A percentile compares a stretch with the other conserved stretches of the same genome.
Evolutionary conservation across 2,888 invertebrate genomes (phyloP).

Genomic region (Aethes cnicana): DNA sequence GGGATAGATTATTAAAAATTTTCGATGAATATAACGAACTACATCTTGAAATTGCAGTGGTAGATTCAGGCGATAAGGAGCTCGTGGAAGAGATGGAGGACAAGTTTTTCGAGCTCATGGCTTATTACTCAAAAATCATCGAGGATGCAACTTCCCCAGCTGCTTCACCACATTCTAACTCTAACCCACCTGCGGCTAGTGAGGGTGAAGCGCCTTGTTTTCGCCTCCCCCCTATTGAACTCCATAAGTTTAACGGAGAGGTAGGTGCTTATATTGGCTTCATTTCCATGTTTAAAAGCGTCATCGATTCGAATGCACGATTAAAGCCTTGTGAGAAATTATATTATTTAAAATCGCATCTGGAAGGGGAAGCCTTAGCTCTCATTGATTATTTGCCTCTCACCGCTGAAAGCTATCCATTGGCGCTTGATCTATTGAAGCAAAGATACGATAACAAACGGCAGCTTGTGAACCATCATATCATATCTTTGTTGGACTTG

Average conservation of each 20-base stretch:
- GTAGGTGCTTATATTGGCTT: not conserved
- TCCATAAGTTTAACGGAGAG: not conserved
- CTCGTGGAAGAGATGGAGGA: not conserved
- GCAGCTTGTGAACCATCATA: not conserved
- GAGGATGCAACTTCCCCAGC: not conserved
- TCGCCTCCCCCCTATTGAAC: not conserved
- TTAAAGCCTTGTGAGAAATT: not conserved
- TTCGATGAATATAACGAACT: not conserved
- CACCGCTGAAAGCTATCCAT: not conserved
- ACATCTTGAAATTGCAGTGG: not conserved
- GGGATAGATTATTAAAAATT: not conserved
- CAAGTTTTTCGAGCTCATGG: not conserved
- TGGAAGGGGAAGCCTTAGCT: not conserved
- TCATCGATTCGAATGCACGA: not conserved
- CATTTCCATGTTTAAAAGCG: not conserved
- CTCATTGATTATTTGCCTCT: not conserved
- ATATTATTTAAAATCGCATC: not conserved
- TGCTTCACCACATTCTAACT: too few species aligned
- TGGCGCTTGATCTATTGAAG: not conserved
- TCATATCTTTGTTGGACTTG: not conserved
- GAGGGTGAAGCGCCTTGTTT: too few species aligned
- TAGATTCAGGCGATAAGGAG: not conserved
- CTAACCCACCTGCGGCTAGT: too few species aligned
- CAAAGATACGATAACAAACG: not conserved
- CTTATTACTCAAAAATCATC: not conserved